Evolutionary conservation across 2,888 invertebrate species (phyloP), one percentile per base, ranked within the genome.

Genomic region (Candidula unifasciata): DNA sequence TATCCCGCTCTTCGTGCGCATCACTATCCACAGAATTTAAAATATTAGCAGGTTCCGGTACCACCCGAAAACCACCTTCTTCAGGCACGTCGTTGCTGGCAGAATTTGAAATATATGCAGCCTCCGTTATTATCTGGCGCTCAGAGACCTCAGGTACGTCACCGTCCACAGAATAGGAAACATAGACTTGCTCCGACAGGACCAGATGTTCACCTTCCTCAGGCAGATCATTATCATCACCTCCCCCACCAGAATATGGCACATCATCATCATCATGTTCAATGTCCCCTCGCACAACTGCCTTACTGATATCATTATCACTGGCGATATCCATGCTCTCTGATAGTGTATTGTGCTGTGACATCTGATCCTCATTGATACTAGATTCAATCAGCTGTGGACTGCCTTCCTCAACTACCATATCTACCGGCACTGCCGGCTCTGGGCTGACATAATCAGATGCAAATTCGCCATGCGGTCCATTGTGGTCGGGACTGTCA

Each of bases 401-500:
- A 30, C 64, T 37, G 6, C 2, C 27, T n/a, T 33, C 6, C 18
- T 30, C 57, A 57, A 10, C 35, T 3, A 77, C 44, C 2, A 1
- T 30, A 27, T 27, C 54, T 16, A 3, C n/a, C 3, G 76, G 30
- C 13, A 6, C 57, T 16, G 30, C 21, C 44, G 27, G 16, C 1
- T 57, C 54, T 30, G 30, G 57, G 44, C 52, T 74, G 33, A 5
- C n/a, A 24, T 10, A 33, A 13, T 76, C 76, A 52, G 24, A 16
- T 57, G 76, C 33, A 73, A 18, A 33, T 18, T 78, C 80, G 30
- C 33, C 69, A 80, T 35, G 30, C 33, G 57, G 54, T 33, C 16
- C 80, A 57, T 24, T 33, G 0, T 2, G 3, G 27, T 33, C 37
- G 21, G 30, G 54, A 16, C 57, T 69, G 27, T 13, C 24, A 21